Evolutionary conservation across 37 sponge, comb jelly and placozoan species (phyloP).

Genomic region (Tethya wilhelma): DNA sequence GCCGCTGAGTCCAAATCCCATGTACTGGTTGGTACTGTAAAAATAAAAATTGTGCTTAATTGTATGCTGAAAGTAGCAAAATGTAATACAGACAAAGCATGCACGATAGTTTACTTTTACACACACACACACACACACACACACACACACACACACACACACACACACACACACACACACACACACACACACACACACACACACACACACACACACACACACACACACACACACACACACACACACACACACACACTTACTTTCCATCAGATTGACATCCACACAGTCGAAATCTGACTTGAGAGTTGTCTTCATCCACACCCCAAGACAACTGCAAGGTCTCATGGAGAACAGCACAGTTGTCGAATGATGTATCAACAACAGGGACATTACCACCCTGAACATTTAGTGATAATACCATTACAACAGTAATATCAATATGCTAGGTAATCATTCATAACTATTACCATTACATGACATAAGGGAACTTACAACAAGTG

Average conservation of each 20-base stretch:
- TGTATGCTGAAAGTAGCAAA: too few species aligned
- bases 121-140: conserved; percentile 16
- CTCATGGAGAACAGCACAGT: conserved; percentile 9
- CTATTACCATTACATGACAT: too few species aligned
- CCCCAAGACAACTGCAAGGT: conserved; percentile 27
- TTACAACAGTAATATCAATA: too few species aligned
- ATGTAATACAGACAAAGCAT: too few species aligned
- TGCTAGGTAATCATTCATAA: too few species aligned
- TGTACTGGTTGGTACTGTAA: conserved; percentile 38
- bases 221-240: conserved; percentile 3
- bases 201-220: too few species aligned
- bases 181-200: not conserved
- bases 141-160: conserved; percentile 16
- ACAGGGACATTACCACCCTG: conserved; percentile 8
- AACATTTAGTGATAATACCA: too few species aligned
- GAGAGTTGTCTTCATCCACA: conserved; percentile 15
- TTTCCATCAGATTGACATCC: not conserved
- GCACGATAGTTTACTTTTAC: too few species aligned
- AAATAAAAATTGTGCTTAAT: too few species aligned
- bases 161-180: not conserved
- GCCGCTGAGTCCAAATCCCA: conserved; percentile 80
- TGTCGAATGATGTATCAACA: conserved; percentile 1
- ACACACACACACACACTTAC: not conserved
- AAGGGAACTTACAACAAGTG: too few species aligned
- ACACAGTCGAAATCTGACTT: conserved; percentile 28